Conservation (phyloP, 2,888 invertebrate species). For the Fragum whitleyi region DNA sequence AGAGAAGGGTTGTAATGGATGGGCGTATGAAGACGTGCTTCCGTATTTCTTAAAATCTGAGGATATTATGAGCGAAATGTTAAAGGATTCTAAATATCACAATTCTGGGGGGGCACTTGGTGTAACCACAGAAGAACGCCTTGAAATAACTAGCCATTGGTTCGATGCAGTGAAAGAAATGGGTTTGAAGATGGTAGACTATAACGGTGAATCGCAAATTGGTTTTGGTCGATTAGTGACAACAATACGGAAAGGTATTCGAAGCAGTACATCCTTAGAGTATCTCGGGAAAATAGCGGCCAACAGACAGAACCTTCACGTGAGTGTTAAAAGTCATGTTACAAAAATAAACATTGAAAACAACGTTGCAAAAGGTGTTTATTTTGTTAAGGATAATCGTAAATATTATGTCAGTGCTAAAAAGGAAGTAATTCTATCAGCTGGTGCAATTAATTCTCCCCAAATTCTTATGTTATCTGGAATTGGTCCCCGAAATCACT, state of each 20-base stretch:
- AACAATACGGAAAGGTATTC: background rate
- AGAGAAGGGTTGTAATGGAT: background rate
- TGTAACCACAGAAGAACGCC: background rate
- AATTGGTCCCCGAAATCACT: slow-evolving; percentile 61
- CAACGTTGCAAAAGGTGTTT: slow-evolving; percentile 71
- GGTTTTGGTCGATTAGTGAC: background rate
- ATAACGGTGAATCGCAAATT: slow-evolving; percentile 35
- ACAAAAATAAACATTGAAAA: slow-evolving; percentile 72
- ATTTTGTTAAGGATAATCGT: slow-evolving; percentile 67
- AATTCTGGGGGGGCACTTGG: background rate
- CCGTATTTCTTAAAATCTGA: slow-evolving; percentile 20
- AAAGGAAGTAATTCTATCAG: slow-evolving; percentile 80
- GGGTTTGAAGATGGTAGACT: slow-evolving; percentile 34
- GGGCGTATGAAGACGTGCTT: slow-evolving; percentile 12
- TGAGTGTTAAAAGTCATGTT: slow-evolving; percentile 52
- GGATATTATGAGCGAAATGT: background rate
- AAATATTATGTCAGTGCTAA: slow-evolving; percentile 65
- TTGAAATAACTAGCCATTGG: slow-evolving; percentile 4
- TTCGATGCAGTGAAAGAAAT: slow-evolving; percentile 34
- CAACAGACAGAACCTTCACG: slow-evolving; percentile 33
- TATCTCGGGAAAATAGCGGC: background rate
- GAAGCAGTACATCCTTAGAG: slow-evolving; percentile 20
- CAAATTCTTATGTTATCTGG: slow-evolving; percentile 51
- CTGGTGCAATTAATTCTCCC: slow-evolving; percentile 83
- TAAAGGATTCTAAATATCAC: slow-evolving; percentile 15